Conservation (phyloP, 2,797 vertebrate genomes). For the Oreortyx pictus region DNA sequence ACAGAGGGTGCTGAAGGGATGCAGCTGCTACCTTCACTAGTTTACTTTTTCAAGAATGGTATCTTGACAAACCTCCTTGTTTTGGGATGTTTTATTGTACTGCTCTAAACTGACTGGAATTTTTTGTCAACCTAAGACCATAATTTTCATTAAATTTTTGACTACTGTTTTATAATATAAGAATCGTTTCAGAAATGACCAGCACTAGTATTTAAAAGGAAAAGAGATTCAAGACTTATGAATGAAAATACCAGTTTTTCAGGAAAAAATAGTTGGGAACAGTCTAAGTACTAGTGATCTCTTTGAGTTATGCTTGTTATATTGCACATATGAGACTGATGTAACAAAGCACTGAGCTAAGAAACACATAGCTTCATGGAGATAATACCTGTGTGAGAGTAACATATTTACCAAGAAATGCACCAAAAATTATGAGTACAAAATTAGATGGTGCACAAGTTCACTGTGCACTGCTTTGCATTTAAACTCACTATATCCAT, state of each 20-base stretch:
- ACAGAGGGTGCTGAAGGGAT: slow-evolving; percentile 72
- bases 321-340: not conserved
- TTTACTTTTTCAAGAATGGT: not conserved
- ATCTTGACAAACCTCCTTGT: not conserved
- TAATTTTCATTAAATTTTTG: not conserved
- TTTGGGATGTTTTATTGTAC: not conserved
- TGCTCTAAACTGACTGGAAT: not conserved
- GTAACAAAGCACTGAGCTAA: not conserved
- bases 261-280: not conserved
- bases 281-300: not conserved
- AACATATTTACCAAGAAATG: not conserved
- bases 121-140: not conserved
- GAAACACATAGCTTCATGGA: not conserved
- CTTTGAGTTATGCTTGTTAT: not conserved
- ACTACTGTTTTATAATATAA: not conserved
- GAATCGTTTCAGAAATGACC: not conserved
- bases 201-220: not conserved
- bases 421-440: not conserved
- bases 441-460: not conserved
- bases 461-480: not conserved
- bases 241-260: not conserved
- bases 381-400: not conserved
- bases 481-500: not conserved
- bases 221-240: not conserved
- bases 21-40: not conserved